Conservation (phyloP, 2,888 invertebrate genomes). For the Galeopsomyia nigrocyanea region DNA sequence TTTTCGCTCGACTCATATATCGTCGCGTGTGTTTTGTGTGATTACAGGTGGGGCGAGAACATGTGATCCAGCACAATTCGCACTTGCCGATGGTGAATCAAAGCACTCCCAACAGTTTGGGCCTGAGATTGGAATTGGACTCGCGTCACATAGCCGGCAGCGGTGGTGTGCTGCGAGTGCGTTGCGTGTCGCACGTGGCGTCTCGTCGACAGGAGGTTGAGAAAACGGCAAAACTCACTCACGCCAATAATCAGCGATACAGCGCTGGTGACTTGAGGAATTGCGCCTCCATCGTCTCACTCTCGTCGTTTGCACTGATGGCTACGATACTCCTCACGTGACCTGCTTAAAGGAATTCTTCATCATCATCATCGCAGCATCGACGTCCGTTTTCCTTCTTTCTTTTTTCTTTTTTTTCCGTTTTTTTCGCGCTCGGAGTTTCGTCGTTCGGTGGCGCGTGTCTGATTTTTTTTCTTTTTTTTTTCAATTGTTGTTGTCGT, state of each 20-base stretch:
- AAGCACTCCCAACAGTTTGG: constrained; percentile 55
- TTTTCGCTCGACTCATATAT: constrained; percentile 8
- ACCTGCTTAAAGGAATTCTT: constrained; percentile 42
- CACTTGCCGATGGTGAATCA: constrained; percentile 34
- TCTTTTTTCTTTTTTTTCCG: not conserved
- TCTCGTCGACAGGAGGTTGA: constrained; percentile 50
- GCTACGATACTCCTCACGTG: constrained; percentile 48
- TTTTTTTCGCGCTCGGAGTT: not conserved
- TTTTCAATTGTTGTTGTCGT: too few relatives aligned
- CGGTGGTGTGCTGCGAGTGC: constrained; percentile 53
- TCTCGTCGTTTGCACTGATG: constrained; percentile 17
- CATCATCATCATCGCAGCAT: not conserved
- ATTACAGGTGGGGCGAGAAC: constrained; percentile 55
- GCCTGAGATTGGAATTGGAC: constrained; percentile 59
- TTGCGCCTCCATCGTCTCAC: constrained; percentile 27
- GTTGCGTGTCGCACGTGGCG: constrained; percentile 59
- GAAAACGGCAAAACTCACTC: constrained; percentile 53
- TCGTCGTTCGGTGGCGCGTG: not conserved
- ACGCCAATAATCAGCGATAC: constrained; percentile 60
- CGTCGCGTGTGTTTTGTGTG: not conserved
- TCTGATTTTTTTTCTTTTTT: too few relatives aligned
- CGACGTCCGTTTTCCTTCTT: not conserved
- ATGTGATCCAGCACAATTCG: constrained; percentile 52
- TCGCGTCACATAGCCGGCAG: constrained; percentile 54
- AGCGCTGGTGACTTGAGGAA: constrained; percentile 56